phyloP scores from a whole-genome alignment of 2,113 vertebrate species.

The Vulpes vulpes region DNA sequence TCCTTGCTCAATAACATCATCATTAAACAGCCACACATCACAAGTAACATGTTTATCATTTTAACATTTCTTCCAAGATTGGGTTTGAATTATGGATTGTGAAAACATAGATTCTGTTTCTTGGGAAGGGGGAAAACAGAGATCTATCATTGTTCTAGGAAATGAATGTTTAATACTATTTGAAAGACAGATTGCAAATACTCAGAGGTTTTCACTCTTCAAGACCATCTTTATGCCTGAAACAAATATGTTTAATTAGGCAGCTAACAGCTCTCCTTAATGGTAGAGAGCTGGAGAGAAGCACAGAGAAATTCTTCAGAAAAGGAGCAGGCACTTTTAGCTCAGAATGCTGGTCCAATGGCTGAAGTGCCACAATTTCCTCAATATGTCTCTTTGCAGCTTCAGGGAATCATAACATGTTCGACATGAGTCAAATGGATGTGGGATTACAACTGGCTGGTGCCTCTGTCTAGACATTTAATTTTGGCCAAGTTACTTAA shows the following conservation, averaged over 20 bases:
- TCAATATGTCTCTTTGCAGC: neutral
- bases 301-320: neutral
- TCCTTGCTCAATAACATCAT: slow-evolving; percentile 90
- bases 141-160: slow-evolving; percentile 60
- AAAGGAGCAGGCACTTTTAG: neutral
- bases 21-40: slow-evolving; percentile 91
- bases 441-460: slow-evolving; percentile 4
- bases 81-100: slow-evolving; percentile 82
- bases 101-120: slow-evolving; percentile 69
- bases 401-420: neutral
- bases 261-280: neutral
- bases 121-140: neutral
- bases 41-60: slow-evolving; percentile 89
- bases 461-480: slow-evolving; percentile 45
- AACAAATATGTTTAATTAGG: neutral
- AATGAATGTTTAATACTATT: slow-evolving; percentile 74
- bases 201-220: slow-evolving; percentile 71
- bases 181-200: slow-evolving; percentile 68
- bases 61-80: slow-evolving; percentile 86
- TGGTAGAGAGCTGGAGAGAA: neutral
- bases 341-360: neutral
- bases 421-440: neutral
- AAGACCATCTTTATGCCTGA: neutral
- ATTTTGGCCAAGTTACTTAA: slow-evolving; percentile 46
- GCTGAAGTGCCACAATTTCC: neutral